Conservation (phyloP, 1,140 invertebrate genomes). For the Mactra quadrangularis region DNA sequence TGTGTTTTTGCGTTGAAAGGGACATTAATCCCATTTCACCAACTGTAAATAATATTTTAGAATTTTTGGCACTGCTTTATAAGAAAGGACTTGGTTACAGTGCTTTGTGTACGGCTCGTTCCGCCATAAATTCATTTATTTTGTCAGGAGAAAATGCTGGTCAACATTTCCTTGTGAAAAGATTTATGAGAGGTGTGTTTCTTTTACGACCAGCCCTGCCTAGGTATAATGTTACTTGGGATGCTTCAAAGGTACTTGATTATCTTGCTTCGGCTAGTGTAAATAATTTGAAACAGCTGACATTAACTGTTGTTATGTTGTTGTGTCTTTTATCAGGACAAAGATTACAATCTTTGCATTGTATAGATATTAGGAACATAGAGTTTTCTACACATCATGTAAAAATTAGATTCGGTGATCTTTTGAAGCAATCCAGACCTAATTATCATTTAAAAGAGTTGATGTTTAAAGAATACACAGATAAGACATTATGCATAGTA, state of each 20-base stretch:
- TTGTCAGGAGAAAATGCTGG: background rate
- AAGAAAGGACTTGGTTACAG: slow-evolving; percentile 27
- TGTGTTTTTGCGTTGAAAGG: background rate
- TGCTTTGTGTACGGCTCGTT: slow-evolving; percentile 41
- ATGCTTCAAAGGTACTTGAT: slow-evolving; percentile 7
- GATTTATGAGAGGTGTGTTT: slow-evolving; percentile 50
- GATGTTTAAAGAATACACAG: background rate
- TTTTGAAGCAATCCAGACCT: slow-evolving; percentile 1
- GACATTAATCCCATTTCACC: background rate
- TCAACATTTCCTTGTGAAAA: slow-evolving; percentile 12
- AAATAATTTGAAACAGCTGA: background rate
- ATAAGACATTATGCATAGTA: background rate
- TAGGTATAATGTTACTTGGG: slow-evolving; percentile 25
- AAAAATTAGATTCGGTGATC: too few species aligned
- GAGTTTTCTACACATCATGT: too few species aligned
- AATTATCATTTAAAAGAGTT: background rate
- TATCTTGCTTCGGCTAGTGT: slow-evolving; percentile 1
- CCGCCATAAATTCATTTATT: slow-evolving; percentile 19
- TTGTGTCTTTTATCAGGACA: background rate
- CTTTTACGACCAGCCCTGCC: background rate
- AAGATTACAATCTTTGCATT: too few species aligned
- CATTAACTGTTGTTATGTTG: background rate
- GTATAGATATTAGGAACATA: too few species aligned
- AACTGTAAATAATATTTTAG: background rate
- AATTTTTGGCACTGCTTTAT: background rate